Evolutionary conservation across 2,113 vertebrate species (phyloP), one percentile per base, ranked within the genome.

Genomic region (Cephalopholis sonnerati): DNA sequence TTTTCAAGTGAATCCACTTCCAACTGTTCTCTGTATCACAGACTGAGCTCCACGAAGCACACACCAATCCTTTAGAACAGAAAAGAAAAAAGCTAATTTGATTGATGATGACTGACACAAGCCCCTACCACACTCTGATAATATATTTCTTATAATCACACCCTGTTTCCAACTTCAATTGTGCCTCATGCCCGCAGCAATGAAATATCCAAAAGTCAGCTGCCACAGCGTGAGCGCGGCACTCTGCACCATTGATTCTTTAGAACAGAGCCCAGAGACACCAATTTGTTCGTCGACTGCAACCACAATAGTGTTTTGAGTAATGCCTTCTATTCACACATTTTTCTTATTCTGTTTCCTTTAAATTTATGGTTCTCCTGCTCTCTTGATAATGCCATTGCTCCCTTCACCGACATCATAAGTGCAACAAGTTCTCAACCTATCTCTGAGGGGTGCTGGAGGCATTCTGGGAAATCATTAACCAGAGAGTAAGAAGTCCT

Each of bases 261-360:
- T 24, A 76, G 58, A 87, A 72, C 58, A 74, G 77, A 65, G 87
- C 89, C 85, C 68, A 79, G 71, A 92, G 77, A 90, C 77, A 86
- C 53, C 82, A 86, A 90, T 90, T 81, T 90, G 81, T 80, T 64
- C 32, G 0, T 46, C 32, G 46, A 81, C 69, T 71, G 72, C 63
- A 64, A 66, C 44, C 79, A 83, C 41, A 79, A 79, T 48, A 74
- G 29, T 80, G 69, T 74, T 88, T 69, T 82, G 69, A 86, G 68
- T 81, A 83, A 88, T 83, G 76, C n/a, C 39, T 17, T 36, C 68
- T 39, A 64, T 79, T 87, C 66, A 58, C 39, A 72, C 32, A 66
- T 70, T 80, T 86, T 86, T 65, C 66, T 79, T 58, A 64, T 81
- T 78, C 50, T 16, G 57, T 51, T 81, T 70, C 55, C 62, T 24